Base-by-base conservation (phyloP, 1,140 invertebrate species). In the Episyrphus balteatus region DNA sequence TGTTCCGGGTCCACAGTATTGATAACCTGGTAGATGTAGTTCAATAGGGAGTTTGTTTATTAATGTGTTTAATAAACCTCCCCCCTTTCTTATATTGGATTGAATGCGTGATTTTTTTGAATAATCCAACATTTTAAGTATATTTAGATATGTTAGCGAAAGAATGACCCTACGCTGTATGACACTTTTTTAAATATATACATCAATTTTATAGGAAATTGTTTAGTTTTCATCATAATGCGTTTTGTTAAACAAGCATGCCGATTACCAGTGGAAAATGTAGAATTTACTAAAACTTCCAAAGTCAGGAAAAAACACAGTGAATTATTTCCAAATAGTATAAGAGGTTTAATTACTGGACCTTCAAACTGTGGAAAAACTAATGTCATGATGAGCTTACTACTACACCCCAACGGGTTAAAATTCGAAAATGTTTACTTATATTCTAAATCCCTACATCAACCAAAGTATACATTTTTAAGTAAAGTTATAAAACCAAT, bases 41-140 rank as follows among this genome's bases (percentile, higher is more conserved):
- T 17, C 65, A 63, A 6, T 70, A 69, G 70, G 69, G 21, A 73
- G 45, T 31, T 58, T 60, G 55, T 73, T 63, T 15, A 72, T 70
- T 14, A 64, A 17, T 26, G 38, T 56, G 49, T 71, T 69, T 14
- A 67, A 10, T 10, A 68, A 6, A 17, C 58, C 58, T 38, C 41
- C 39, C 13, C 51, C 48, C 32, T 37, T 52, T 40, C 45, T 37
- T n/a, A n/a, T n/a, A n/a, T n/a, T n/a, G n/a, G n/a, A n/a, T n/a
- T n/a, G n/a, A n/a, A n/a, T n/a, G n/a, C n/a, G n/a, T n/a, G n/a
- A n/a, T n/a, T n/a, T n/a, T n/a, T n/a, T n/a, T n/a, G n/a, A n/a
- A n/a, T n/a, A n/a, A n/a, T n/a, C n/a, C n/a, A n/a, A n/a, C n/a
- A n/a, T n/a, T n/a, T n/a, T n/a, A n/a, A n/a, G n/a, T n/a, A n/a